A percentile compares a stretch with the other conserved stretches of the same genome.
phyloP scores from a whole-genome alignment of 2,113 vertebrate species.

The Scytalopus superciliaris region DNA sequence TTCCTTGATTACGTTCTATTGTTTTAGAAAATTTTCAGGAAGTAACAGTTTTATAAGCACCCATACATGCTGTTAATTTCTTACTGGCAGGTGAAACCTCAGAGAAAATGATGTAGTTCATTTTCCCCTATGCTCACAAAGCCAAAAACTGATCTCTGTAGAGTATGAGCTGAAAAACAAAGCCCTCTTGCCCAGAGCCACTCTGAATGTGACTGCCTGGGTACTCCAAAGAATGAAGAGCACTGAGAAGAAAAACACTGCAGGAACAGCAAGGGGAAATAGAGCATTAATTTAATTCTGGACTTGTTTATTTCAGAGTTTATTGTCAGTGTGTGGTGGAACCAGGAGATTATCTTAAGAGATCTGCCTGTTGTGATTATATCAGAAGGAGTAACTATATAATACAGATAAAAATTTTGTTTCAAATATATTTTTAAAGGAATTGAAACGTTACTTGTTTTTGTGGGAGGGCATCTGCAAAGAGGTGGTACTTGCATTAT shows the following conservation, averaged over 20 bases:
- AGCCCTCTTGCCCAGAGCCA: background rate
- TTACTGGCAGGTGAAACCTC: background rate
- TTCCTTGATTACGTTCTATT: background rate
- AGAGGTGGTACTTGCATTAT: background rate
- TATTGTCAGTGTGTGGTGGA: background rate
- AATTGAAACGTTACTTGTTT: background rate
- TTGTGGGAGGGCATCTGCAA: background rate
- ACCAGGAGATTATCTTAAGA: background rate
- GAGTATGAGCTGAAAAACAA: background rate
- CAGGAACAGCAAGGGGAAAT: background rate
- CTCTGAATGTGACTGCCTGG: background rate
- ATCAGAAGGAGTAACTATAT: background rate
- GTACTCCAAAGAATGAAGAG: background rate
- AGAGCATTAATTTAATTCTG: background rate
- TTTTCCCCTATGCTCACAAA: background rate
- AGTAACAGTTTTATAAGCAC: background rate
- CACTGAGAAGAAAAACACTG: fast-evolving
- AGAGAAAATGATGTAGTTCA: background rate
- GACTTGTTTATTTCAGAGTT: background rate
- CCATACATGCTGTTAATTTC: background rate
- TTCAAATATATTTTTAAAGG: background rate
- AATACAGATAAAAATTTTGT: background rate
- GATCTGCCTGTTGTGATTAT: background rate
- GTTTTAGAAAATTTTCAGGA: background rate
- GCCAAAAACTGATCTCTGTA: background rate